Conservation (phyloP, 2,113 vertebrate species). For the Urocolius indicus region DNA sequence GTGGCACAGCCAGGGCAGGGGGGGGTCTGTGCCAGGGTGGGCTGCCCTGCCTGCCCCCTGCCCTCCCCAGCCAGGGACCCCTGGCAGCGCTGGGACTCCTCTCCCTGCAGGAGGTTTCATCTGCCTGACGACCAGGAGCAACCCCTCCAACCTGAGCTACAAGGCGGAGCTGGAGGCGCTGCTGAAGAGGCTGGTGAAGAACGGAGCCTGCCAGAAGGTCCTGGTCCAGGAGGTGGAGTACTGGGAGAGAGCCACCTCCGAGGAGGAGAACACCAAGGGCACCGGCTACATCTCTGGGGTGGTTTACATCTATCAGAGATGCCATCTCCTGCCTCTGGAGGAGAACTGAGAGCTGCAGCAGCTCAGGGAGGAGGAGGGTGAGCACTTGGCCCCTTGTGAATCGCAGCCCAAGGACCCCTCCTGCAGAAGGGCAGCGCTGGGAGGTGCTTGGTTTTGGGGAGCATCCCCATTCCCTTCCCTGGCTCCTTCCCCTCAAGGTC, state of each 20-base stretch:
- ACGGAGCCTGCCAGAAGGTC: slow-evolving; percentile 78
- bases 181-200: slow-evolving; percentile 77
- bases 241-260: slow-evolving; percentile 85
- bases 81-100: accelerated
- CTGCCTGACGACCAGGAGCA: slow-evolving; percentile 89
- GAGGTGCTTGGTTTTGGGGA: neutral
- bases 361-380: no score
- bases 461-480: neutral
- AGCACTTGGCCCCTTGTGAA: neutral
- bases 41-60: neutral
- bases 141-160: slow-evolving; percentile 81
- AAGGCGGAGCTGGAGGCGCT: slow-evolving; percentile 76
- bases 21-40: no score
- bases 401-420: neutral
- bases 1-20: neutral
- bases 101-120: slow-evolving; percentile 82
- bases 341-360: neutral
- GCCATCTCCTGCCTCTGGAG: neutral
- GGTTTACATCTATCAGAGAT: slow-evolving; percentile 85
- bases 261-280: slow-evolving; percentile 57
- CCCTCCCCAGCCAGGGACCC: neutral
- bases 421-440: neutral
- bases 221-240: slow-evolving; percentile 72
- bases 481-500: accelerated
- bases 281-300: slow-evolving; percentile 82